Evolutionary conservation across 2,113 vertebrate genomes (phyloP), one percentile per base, ranked within the genome.

Genomic region (Mastomys natalensis): DNA sequence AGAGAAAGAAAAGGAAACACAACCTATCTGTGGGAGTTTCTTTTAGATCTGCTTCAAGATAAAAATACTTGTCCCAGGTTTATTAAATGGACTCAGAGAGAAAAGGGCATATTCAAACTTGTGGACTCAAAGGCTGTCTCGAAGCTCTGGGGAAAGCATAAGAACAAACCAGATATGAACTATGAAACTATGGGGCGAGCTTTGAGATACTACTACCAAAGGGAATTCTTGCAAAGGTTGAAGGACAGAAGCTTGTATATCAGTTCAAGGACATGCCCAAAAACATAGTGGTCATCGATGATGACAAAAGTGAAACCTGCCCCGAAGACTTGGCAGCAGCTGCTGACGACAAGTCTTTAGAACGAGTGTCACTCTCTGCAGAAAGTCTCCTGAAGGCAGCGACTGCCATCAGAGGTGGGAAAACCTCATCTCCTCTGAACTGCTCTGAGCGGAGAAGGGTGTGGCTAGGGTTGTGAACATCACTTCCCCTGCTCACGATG

Each of bases 161-260:
- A 99, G 98, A 99, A 99, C 98, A 99, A 99, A 97, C 99, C 99
- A 29, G 99, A 99, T 97, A 99, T 99, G 99, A 99, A 99, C 98
- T 99, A 99, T 43, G 99, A 99, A 98, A 99, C 99, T 7, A 99
- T 99, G 99, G 99, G 99, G 64, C 98, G 99, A 96, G 99, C 99
- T 70, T 98, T 99, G 95, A 99, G 99, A 97, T 99, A 99, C 73
- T 99, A 99, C 98, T 99, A 99, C 98, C 99, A 99, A 98, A 99
- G 99, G 99, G 99, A 80, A 99, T 99, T 98, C 99, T 99, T 70
- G 99, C 99, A 15, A 99, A 99, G 97, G 99, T 99, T 80, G 99
- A 99, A 97, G 99, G 99, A 11, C 99, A 99, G 98, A 99, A 99
- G 80, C 98, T 99, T 94, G 99, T 99, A 0, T 99, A 99, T 98